phyloP scores from a whole-genome alignment of 1,140 invertebrate genomes.

The Lasioglossum baleicum region DNA sequence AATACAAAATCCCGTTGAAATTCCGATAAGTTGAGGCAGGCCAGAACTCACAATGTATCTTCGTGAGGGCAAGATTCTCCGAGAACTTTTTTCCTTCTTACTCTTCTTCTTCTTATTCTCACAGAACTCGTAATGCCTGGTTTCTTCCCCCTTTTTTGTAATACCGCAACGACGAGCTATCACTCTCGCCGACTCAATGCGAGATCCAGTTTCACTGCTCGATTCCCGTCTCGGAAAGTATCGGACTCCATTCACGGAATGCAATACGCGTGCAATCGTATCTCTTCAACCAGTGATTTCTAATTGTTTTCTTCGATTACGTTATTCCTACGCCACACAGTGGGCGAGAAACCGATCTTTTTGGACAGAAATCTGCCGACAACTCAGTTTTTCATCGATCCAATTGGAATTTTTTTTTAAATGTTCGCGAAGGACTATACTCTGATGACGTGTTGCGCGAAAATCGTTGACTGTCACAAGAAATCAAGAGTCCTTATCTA shows the following conservation, averaged over 20 bases:
- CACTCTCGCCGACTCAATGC: constrained; percentile 45
- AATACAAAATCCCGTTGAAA: constrained; percentile 21
- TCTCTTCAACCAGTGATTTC: background rate
- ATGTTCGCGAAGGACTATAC: no score
- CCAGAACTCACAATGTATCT: constrained; percentile 28
- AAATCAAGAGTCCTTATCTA: no score
- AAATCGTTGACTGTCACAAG: no score
- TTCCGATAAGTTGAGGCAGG: constrained; percentile 39
- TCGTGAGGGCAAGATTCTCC: constrained; percentile 22
- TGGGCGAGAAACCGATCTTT: no score
- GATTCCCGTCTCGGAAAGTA: constrained; percentile 7
- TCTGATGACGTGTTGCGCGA: no score
- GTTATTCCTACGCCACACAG: background rate
- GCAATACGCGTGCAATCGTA: constrained; percentile 30
- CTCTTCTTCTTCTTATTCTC: constrained; percentile 33
- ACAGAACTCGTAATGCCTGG: constrained; percentile 24
- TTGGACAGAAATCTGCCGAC: no score
- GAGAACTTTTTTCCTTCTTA: constrained; percentile 9
- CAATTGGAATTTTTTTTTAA: no score
- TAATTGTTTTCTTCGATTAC: constrained; percentile 7
- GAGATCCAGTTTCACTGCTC: constrained; percentile 55
- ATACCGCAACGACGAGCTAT: constrained; percentile 35
- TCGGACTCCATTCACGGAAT: constrained; percentile 52
- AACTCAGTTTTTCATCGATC: no score
- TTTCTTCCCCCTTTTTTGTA: constrained; percentile 12